phyloP scores from a whole-genome alignment of 2,888 invertebrate species.

The Philhelius pedissequus region DNA sequence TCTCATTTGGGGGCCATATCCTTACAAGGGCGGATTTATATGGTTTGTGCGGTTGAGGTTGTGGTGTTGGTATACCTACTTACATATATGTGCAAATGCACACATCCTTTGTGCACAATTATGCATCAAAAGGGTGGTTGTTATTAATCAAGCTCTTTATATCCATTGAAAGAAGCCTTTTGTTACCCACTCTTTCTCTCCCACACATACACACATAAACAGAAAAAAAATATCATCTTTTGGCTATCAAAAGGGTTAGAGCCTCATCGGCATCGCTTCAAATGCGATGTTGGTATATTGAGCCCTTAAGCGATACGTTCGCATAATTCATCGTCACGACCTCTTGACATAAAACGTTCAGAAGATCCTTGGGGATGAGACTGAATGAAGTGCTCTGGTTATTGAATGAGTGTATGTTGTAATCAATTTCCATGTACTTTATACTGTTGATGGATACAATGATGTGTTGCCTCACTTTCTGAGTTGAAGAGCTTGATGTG shows the following conservation, averaged over 20 bases:
- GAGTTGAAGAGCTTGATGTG: slow-evolving; percentile 9
- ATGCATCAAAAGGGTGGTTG: slow-evolving; percentile 62
- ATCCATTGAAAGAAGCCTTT: slow-evolving; percentile 26
- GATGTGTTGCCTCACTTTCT: slow-evolving; percentile 37
- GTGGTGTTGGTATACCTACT: background rate
- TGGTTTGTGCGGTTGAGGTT: background rate
- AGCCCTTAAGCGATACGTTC: slow-evolving; percentile 43
- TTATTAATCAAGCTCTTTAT: slow-evolving; percentile 64
- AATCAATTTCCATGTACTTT: slow-evolving; percentile 58
- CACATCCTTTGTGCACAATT: slow-evolving; percentile 54
- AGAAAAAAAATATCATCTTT: background rate
- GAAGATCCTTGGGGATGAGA: slow-evolving; percentile 31
- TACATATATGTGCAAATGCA: background rate
- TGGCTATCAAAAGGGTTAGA: slow-evolving; percentile 46
- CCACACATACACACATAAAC: background rate
- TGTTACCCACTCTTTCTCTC: slow-evolving; percentile 23
- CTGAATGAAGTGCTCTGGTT: slow-evolving; percentile 47
- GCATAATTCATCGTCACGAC: slow-evolving; percentile 64
- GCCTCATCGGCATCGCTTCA: background rate
- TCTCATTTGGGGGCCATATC: background rate
- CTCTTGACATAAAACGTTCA: slow-evolving; percentile 64
- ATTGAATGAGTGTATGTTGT: slow-evolving; percentile 60
- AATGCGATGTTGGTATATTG: background rate
- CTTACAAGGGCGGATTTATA: background rate
- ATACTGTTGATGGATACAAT: slow-evolving; percentile 2